phyloP scores from a whole-genome alignment of 2,113 vertebrate species.

The Neodontobutis hainanensis region DNA sequence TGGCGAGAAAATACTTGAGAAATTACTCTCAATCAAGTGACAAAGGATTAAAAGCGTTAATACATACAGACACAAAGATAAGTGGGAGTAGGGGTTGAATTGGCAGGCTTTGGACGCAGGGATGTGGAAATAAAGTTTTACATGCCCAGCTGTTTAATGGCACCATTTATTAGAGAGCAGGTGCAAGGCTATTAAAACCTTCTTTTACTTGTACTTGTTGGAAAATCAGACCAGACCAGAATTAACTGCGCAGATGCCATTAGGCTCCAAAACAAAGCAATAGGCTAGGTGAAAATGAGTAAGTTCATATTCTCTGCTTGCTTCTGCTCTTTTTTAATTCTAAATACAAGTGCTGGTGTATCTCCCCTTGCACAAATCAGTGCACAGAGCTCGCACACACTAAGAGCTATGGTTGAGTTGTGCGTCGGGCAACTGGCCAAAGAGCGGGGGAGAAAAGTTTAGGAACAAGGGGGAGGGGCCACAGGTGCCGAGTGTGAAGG shows the following conservation, averaged over 20 bases:
- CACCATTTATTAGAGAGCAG: constrained; percentile 73
- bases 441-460: constrained; percentile 47
- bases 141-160: constrained; percentile 73
- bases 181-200: constrained; percentile 74
- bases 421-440: constrained; percentile 53
- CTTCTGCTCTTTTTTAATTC: constrained; percentile 5
- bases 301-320: not conserved
- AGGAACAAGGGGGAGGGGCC: constrained; percentile 44
- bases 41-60: constrained; percentile 30
- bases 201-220: constrained; percentile 34
- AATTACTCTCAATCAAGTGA: constrained; percentile 56
- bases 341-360: constrained; percentile 22
- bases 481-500: constrained; percentile 71
- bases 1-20: constrained; percentile 18
- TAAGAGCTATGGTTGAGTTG: constrained; percentile 61
- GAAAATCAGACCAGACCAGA: constrained; percentile 52
- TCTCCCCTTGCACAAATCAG: constrained; percentile 37
- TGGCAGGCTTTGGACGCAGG: constrained; percentile 61
- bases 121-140: constrained; percentile 77
- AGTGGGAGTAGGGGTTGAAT: constrained; percentile 13
- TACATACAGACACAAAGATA: constrained; percentile 16
- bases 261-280: constrained; percentile 37
- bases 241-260: constrained; percentile 31
- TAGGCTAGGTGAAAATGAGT: constrained; percentile 41
- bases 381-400: constrained; percentile 39